Evolutionary conservation across 2,888 invertebrate genomes (phyloP).

Genomic region (Thyatira batis): DNA sequence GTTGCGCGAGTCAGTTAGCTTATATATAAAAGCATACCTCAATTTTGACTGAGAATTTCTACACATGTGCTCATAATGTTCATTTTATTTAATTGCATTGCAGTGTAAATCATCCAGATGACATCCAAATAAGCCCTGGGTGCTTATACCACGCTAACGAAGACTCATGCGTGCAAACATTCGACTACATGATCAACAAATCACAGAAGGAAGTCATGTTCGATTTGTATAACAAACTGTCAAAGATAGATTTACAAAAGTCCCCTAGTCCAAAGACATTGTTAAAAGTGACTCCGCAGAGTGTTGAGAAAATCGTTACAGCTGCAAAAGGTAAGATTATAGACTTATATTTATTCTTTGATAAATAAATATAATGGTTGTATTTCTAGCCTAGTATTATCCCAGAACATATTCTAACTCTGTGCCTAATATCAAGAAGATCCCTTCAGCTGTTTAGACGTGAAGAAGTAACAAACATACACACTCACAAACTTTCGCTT

Average conservation of each 20-base stretch:
- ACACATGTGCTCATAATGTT: too few species aligned
- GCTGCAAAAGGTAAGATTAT: slow-evolving; percentile 61
- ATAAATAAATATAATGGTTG: not conserved
- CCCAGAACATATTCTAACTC: too few species aligned
- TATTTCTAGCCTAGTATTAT: too few species aligned
- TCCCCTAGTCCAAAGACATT: slow-evolving; percentile 71
- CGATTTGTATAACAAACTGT: slow-evolving; percentile 73
- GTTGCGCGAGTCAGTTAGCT: too few species aligned
- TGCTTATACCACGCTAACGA: slow-evolving; percentile 66
- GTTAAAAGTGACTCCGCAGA: slow-evolving; percentile 73
- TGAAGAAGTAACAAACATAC: too few species aligned
- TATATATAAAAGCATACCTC: too few species aligned
- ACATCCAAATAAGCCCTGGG: slow-evolving; percentile 66
- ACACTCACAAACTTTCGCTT: too few species aligned
- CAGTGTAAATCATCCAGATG: slow-evolving; percentile 60
- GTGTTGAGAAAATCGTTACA: slow-evolving; percentile 71
- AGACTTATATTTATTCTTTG: not conserved
- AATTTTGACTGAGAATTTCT: too few species aligned
- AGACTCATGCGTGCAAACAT: slow-evolving; percentile 63
- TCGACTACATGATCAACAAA: slow-evolving; percentile 76
- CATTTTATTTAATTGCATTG: slow-evolving; percentile 12
- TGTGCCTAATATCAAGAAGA: too few species aligned
- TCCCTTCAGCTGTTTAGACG: too few species aligned
- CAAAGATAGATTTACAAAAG: slow-evolving; percentile 67
- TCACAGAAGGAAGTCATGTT: slow-evolving; percentile 79